Base-by-base conservation (phyloP, 2,113 vertebrate species). In the Proteles cristata region DNA sequence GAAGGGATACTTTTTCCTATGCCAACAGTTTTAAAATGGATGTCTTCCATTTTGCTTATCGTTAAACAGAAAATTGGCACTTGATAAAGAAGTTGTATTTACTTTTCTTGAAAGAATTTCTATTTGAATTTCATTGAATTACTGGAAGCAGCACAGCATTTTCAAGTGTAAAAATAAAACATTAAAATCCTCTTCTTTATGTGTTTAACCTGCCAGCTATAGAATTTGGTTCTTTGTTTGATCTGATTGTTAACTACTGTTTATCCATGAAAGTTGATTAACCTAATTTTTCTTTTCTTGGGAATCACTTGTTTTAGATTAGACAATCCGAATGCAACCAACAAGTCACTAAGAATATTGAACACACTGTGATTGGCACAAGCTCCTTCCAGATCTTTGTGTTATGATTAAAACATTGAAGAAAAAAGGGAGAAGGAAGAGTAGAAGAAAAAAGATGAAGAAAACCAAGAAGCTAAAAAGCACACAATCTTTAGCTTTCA, bases 71-170 rank as follows among this genome's bases (percentile, higher is more conserved):
- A 90, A 45, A 19, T 25, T 61, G 48, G 12, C 26, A 71, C 15
- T 48, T 97, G 76, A 43, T 93, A 69, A 95, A 90, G 55, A 88
- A 97, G 55, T 33, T 93, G 50, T 50, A 82, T 86, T 96, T 85
- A 85, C 66, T 88, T 45, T 90, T 45, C 33, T 84, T 94, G 63
- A 63, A 94, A 93, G 35, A 25, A 86, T 81, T 95, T 97, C 3
- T 11, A 66, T 43, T 83, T 91, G 35, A n/a, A 90, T 86, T n/a
- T 63, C 50, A 95, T 11, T 94, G 31, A 96, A 94, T 88, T 74
- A 97, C 55, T 31, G 93, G 55, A 94, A 96, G n/a, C 15, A 74
- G 4, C 45, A 65, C 28, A 79, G 7, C 1, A 55, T 71, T 93
- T 93, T 93, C 14, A 92, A 84, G 71, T 53, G 26, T 2, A 48